These are phyloP conservation scores for Odontamblyopus rebecca DNA, from an alignment of 2,797 vertebrate species.

Conservation along the genomic window DNA sequence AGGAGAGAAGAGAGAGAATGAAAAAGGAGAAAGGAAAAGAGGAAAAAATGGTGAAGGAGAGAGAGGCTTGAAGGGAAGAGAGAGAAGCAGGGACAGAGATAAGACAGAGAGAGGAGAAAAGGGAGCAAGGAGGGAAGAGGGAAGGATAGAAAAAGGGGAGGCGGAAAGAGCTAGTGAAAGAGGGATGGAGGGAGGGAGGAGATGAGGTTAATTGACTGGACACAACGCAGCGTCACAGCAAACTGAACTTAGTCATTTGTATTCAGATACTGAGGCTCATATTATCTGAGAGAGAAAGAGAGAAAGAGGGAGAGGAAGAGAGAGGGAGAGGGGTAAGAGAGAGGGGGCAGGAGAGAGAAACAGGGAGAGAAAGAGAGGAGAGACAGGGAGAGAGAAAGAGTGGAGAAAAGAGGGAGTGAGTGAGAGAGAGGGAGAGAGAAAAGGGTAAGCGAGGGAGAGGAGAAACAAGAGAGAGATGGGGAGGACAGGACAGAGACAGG, in stretches of 20 bases:
- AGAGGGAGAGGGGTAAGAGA: background rate
- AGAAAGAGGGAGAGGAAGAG: background rate
- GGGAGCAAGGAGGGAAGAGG: slow-evolving; percentile 8
- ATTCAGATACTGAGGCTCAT: slow-evolving; percentile 4
- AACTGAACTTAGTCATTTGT: slow-evolving; percentile 25
- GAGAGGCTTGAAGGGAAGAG: background rate
- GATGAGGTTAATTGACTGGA: slow-evolving; percentile 60
- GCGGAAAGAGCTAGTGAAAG: background rate
- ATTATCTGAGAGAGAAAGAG: background rate
- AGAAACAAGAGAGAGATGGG: no score
- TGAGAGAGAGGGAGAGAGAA: no score
- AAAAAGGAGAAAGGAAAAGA: no score
- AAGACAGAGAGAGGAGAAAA: background rate
- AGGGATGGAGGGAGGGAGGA: slow-evolving; percentile 28
- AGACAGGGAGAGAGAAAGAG: no score
- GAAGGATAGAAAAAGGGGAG: no score
- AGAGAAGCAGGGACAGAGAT: background rate
- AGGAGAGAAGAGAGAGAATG: no score
- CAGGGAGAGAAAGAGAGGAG: no score
- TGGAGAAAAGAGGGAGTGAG: no score
- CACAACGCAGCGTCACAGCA: slow-evolving; percentile 26
- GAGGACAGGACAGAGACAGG: no score
- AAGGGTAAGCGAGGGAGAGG: no score
- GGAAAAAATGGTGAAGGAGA: no score
- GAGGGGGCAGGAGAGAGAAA: no score